Evolutionary conservation across 1,140 invertebrate genomes (phyloP).

Genomic region (Drosophila nannoptera): DNA sequence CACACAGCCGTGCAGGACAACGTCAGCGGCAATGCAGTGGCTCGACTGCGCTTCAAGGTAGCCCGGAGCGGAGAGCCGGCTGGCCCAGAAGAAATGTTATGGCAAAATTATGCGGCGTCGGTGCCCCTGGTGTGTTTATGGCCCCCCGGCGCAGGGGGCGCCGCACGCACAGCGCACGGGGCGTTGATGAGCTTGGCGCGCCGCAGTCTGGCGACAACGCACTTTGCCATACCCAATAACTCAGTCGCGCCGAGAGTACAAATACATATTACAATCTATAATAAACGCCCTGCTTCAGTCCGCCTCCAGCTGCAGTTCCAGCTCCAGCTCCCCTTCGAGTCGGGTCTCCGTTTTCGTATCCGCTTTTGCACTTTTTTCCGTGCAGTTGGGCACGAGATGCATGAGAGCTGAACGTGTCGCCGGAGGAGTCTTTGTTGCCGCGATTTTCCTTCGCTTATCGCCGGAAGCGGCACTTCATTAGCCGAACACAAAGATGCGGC

Average conservation of each 20-base stretch:
- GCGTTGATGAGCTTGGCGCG: constrained; percentile 51
- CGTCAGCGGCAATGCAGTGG: constrained; percentile 52
- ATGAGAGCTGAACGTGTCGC: constrained; percentile 60
- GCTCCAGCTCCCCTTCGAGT: constrained; percentile 21
- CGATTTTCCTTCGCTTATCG: constrained; percentile 29
- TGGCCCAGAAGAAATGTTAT: constrained; percentile 65
- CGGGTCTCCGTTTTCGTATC: constrained; percentile 1
- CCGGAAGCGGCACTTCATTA: constrained; percentile 59
- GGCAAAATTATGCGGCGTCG: constrained; percentile 70
- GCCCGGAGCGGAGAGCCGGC: constrained; percentile 18
- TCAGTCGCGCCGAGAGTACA: constrained; percentile 27
- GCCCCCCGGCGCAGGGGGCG: constrained; percentile 26
- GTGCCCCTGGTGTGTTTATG: constrained; percentile 75
- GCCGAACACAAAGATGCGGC: constrained; percentile 56
- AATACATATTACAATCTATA: constrained; percentile 61
- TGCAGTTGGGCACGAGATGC: constrained; percentile 76
- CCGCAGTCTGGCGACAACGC: constrained; percentile 62
- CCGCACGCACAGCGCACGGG: constrained; percentile 24
- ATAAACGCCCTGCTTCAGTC: constrained; percentile 17
- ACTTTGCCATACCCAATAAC: constrained; percentile 50
- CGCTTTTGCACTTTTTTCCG: constrained; percentile 68
- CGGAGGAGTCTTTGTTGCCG: neutral
- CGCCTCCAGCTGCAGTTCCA: neutral
- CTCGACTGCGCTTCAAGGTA: constrained; percentile 56
- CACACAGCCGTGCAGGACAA: constrained; percentile 21